Evolutionary conservation across 2,888 invertebrate genomes (phyloP).

Genomic region (Oxytorus armatus): DNA sequence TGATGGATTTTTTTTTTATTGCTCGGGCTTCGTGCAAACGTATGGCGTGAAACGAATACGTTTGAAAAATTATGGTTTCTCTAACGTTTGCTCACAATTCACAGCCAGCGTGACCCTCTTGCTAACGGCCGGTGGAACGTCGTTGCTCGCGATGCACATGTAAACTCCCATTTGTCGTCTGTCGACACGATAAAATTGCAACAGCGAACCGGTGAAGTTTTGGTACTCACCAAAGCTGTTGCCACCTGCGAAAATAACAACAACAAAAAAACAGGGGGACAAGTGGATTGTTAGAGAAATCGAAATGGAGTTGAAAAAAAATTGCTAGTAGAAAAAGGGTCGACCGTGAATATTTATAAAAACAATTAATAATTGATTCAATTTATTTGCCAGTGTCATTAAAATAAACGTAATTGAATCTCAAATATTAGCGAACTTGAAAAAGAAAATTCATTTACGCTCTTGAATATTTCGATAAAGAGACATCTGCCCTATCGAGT

Average conservation of each 20-base stretch:
- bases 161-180: slow-evolving; percentile 96
- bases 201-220: slow-evolving; percentile 90
- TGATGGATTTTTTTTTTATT: neutral
- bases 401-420: too few relatives aligned
- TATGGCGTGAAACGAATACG: slow-evolving; percentile 41
- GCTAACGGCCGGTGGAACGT: slow-evolving; percentile 96
- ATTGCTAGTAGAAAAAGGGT: too few relatives aligned
- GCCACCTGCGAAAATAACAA: slow-evolving; percentile 73
- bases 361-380: too few relatives aligned
- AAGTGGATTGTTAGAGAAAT: too few relatives aligned
- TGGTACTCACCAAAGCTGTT: slow-evolving; percentile 83
- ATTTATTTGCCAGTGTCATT: too few relatives aligned
- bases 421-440: too few relatives aligned
- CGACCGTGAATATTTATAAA: too few relatives aligned
- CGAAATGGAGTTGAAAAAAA: too few relatives aligned
- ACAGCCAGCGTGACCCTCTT: slow-evolving; percentile 94
- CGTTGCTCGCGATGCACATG: slow-evolving; percentile 96
- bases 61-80: slow-evolving; percentile 58
- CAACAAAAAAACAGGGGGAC: slow-evolving; percentile 9
- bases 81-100: slow-evolving; percentile 90
- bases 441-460: too few relatives aligned
- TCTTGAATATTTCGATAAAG: too few relatives aligned
- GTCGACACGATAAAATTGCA: slow-evolving; percentile 92
- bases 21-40: neutral
- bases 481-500: too few relatives aligned